Evolutionary conservation across 1,140 invertebrate species (phyloP), one percentile per base, ranked within the genome.

Genomic region (Polypedilum vanderplanki): DNA sequence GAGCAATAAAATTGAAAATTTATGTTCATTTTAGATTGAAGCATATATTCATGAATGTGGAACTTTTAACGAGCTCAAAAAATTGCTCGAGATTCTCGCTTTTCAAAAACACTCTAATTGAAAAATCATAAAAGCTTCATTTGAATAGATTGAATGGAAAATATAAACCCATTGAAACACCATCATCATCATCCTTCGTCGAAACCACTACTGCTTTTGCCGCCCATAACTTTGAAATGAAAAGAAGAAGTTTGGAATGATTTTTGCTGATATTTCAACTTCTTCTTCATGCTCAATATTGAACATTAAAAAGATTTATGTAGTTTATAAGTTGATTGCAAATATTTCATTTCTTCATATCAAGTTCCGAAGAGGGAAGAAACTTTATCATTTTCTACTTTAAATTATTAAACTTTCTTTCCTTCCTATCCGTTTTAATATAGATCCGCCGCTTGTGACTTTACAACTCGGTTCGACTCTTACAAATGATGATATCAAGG

Each of bases 401-500:
- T 33, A 33, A 4, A 57, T 57, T 4, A 15, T n/a, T 4, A 15
- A 57, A 57, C 46, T 57, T 57, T 57, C 46, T 57, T 57, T 57
- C 3, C 12, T 15, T n/a, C 12, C 12, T 57, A 57, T 57, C 15
- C 46, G n/a, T n/a, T 46, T 46, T 46, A 46, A 10, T 46, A 15
- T 85, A 96, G 94, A 94, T 87, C 89, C 91, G 41, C 94, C 94
- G 15, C 89, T 91, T 80, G 91, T 96, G 24, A 88, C 89, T 67
- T 83, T 97, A 74, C 87, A 89, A 77, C 84, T 96, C 76, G 94
- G 94, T 76, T 93, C 90, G 78, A 95, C 92, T 9, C 84, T 96
- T 76, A 91, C 93, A 78, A 90, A 93, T 17, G 89, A 92, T 77
- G 92, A 94, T 83, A 95, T 95, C 83, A 94, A 93, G 84, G 93